Base-by-base conservation (phyloP, 2,797 vertebrate genomes). In the Botia kubotai region DNA sequence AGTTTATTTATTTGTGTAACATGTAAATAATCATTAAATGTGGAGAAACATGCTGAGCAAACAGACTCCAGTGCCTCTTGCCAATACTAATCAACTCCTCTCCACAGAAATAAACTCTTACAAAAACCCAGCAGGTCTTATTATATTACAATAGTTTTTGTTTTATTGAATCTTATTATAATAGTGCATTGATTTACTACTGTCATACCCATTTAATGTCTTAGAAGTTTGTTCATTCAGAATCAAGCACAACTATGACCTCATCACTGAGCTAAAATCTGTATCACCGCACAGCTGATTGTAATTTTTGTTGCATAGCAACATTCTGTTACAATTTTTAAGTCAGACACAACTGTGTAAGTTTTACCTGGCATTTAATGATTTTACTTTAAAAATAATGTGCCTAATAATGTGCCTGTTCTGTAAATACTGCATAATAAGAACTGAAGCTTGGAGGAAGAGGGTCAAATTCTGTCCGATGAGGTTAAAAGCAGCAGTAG, bases 1-100 rank as follows among this genome's bases (percentile, higher is more conserved):
- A 80, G 87, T 83, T 86, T 79, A 90, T 90, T 89, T 89, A 86
- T 91, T 91, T 91, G 87, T 82, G 82, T 82, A 81, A 88, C 79
- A 81, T 88, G 87, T 88, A 90, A 90, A 92, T 90, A 90, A 82
- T 87, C 86, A 90, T 84, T 85, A 75, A 58, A 88, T 53, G 86
- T 85, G 85, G 86, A 82, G 39, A 87, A 91, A 90, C 88, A 89
- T 88, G 86, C 88, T 79, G 85, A 29, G 71, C 87, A 91, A 92
- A 90, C 86, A 89, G 86, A 84, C 84, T 82, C 74, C 21, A 75
- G 80, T 85, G 87, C 75, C 84, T 85, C 80, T 86, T 86, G 86
- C 85, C 87, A 88, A 87, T 89, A 86, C 86, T 89, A 90, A 92
- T 92, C 77, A 89, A 82, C 81, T 86, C 65, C 69, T 62, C 53